phyloP scores from a whole-genome alignment of 2,888 invertebrate species.

The Abrostola tripartita region DNA sequence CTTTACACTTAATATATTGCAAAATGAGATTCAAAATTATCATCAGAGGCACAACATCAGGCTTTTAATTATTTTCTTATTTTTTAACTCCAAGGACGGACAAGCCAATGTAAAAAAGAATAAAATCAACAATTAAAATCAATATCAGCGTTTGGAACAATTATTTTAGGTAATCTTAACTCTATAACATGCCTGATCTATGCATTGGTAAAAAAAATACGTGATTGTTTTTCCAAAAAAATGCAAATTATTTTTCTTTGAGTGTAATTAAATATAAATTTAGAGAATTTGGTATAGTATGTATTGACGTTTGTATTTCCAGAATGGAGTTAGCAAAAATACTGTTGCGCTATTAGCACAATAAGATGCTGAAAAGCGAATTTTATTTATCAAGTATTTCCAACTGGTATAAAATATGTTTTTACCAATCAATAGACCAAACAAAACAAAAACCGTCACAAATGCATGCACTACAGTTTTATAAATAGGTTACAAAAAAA shows the following conservation, averaged over 20 bases:
- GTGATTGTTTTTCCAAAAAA: too few relatives aligned
- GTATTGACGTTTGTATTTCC: background rate
- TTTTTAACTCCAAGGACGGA: constrained; percentile 82
- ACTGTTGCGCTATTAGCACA: background rate
- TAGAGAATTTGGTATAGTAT: too few relatives aligned
- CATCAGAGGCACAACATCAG: constrained; percentile 82
- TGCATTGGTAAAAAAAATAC: constrained; percentile 30
- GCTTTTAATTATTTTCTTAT: constrained; percentile 69
- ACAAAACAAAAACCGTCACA: constrained; percentile 44
- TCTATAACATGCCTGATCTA: constrained; percentile 45
- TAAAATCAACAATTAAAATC: constrained; percentile 39
- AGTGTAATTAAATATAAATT: too few relatives aligned
- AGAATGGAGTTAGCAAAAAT: background rate
- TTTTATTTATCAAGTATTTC: too few relatives aligned
- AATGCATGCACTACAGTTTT: constrained; percentile 55
- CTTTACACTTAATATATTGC: constrained; percentile 61
- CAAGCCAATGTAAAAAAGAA: constrained; percentile 68
- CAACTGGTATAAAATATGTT: background rate
- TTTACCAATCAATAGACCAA: constrained; percentile 39
- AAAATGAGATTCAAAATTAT: constrained; percentile 74
- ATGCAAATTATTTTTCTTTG: too few relatives aligned
- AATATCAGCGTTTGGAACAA: constrained; percentile 41
- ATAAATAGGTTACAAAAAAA: constrained; percentile 66
- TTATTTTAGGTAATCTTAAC: constrained; percentile 43
- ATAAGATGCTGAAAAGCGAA: background rate